Conservation (phyloP, 2,888 invertebrate species). For the Trissolcus japonicus region DNA sequence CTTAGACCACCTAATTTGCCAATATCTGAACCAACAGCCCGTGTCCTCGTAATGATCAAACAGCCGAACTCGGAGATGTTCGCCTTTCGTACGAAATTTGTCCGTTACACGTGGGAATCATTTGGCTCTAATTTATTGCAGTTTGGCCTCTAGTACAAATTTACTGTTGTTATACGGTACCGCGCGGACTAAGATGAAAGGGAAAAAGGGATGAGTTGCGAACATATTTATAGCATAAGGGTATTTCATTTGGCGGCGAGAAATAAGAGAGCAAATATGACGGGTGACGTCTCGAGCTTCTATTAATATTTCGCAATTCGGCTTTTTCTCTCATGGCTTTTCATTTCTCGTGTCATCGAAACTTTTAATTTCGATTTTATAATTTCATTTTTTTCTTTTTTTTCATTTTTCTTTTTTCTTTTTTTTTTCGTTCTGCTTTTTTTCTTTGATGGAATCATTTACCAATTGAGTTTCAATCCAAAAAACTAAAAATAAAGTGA, state of each 20-base stretch:
- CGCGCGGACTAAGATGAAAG: constrained; percentile 39
- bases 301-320: constrained; percentile 29
- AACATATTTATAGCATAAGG: constrained; percentile 48
- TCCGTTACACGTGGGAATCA: constrained; percentile 47
- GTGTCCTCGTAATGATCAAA: constrained; percentile 42
- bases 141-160: constrained; percentile 40
- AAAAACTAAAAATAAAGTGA: too few species aligned
- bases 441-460: too few species aligned
- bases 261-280: constrained; percentile 36
- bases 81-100: constrained; percentile 36
- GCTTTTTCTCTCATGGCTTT: neutral
- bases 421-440: too few species aligned
- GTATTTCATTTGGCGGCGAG: constrained; percentile 33
- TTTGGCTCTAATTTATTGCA: constrained; percentile 44
- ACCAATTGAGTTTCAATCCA: too few species aligned
- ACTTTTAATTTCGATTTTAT: too few species aligned
- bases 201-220: constrained; percentile 26
- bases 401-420: too few species aligned
- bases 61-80: constrained; percentile 17
- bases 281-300: constrained; percentile 14
- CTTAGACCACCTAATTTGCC: constrained; percentile 33
- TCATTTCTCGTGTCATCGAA: too few species aligned
- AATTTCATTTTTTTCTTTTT: too few species aligned
- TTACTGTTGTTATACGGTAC: constrained; percentile 38
- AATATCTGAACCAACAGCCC: constrained; percentile 26